Base-by-base conservation (phyloP, 2,797 vertebrate genomes). In the Danio jaintianensis region DNA sequence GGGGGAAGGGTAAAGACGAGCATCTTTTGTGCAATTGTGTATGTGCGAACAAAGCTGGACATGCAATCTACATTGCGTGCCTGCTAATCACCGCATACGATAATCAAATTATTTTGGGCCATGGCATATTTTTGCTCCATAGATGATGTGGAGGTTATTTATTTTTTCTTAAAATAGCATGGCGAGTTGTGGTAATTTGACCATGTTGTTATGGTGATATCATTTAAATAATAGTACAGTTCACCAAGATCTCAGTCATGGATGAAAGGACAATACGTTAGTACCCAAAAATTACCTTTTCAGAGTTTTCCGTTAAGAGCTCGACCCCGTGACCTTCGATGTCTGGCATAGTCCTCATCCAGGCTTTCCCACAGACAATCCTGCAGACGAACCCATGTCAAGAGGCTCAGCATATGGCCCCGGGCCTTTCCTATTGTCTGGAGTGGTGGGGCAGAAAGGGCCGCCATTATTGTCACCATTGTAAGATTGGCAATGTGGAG, bases 391-490 rank as follows among this genome's bases (percentile, higher is more conserved):
- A 86, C 83, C 82, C 89, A 85, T 29, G 86, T 78, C 89, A 80
- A 83, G 74, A 85, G 89, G 84, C 84, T 50, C 84, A 85, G 90
- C 92, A 91, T 93, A 92, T 92, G 91, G 91, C 90, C 86, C 22
- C 3, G 42, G 88, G 89, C 89, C 10, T 67, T 86, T 85, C 40
- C 83, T 86, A 90, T 92, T 94, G 93, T 93, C 89, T 91, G 84
- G 78, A 84, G 83, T 86, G 80, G 90, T 86, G 86, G 83, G 52
- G 82, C 76, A 79, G 76, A 86, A 85, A 47, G 58, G 74, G 75
- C 63, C 36, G 4, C 53, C n/a, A 82, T 86, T 63, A 80, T 85
- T 86, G 83, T 83, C 79, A 83, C 82, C 86, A 87, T 82, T 86
- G 87, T 83, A 86, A 89, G 82, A 79, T 74, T 50, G 68, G 71